Conservation (phyloP, 64 coral and sea anemone species). For the Porites lutea region DNA sequence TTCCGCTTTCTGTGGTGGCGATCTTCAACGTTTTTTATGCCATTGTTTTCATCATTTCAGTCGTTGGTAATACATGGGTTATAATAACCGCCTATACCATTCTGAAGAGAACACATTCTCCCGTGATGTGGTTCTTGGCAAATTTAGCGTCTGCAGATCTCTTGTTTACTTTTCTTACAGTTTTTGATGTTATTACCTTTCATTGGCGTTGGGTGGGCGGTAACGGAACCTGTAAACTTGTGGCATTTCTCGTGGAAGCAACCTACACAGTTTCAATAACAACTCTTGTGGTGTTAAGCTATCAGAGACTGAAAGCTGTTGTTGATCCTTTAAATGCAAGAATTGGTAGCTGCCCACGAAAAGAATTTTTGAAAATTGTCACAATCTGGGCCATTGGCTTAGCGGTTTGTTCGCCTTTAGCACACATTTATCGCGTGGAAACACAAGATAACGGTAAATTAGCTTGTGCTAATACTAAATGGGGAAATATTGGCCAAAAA, state of each 20-base stretch:
- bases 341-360: not conserved
- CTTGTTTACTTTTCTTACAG: constrained; percentile 36
- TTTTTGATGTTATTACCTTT: constrained; percentile 22
- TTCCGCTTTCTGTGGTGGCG: not conserved
- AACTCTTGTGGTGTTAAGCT: not conserved
- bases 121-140: too few relatives aligned
- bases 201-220: constrained; percentile 34
- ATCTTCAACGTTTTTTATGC: not conserved
- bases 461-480: not conserved
- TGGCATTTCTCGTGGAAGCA: constrained; percentile 40
- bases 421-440: not conserved
- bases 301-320: not conserved
- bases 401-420: not conserved
- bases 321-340: not conserved
- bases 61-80: not conserved
- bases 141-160: not conserved
- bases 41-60: not conserved
- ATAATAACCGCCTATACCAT: not conserved
- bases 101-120: too few relatives aligned
- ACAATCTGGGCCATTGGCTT: not conserved
- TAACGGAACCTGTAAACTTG: constrained; percentile 36
- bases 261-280: not conserved
- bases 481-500: not conserved
- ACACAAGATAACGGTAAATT: not conserved
- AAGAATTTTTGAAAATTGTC: not conserved